Evolutionary conservation across 2,113 vertebrate species (phyloP).

Genomic region (Indicator maculatus): DNA sequence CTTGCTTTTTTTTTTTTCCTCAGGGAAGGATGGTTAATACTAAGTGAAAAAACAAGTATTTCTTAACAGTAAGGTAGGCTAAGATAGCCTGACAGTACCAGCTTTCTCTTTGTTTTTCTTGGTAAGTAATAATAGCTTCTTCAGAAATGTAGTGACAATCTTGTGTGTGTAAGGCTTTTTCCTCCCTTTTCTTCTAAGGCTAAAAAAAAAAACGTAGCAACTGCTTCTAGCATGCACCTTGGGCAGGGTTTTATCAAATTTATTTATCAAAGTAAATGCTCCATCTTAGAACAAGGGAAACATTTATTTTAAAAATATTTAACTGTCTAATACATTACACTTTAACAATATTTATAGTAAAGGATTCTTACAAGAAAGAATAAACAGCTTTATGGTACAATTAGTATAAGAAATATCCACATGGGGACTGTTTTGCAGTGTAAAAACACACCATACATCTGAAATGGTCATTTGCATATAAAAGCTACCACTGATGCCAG

Average conservation of each 20-base stretch:
- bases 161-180: background rate
- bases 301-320: conserved; percentile 99
- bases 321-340: conserved; percentile 98
- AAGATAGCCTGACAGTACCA: background rate
- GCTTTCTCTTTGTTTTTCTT: background rate
- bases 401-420: conserved; percentile 91
- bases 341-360: conserved; percentile 98
- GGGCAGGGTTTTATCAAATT: conserved; percentile 60
- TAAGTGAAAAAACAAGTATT: background rate
- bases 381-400: conserved; percentile 96
- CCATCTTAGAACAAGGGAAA: conserved; percentile 86
- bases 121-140: background rate
- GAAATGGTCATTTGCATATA: conserved; percentile 85
- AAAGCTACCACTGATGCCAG: conserved; percentile 83
- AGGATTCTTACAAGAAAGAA: conserved; percentile 98
- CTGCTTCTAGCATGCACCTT: conserved; percentile 41
- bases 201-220: conserved; percentile 21
- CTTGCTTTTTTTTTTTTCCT: background rate
- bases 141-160: background rate
- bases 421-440: conserved; percentile 87
- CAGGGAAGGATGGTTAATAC: background rate
- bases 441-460: conserved; percentile 91
- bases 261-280: conserved; percentile 70
- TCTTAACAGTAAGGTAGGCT: background rate
- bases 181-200: background rate